These are phyloP conservation scores for Melanaphis sacchari DNA, from an alignment of 1,140 invertebrate species.

Conservation along the genomic window DNA sequence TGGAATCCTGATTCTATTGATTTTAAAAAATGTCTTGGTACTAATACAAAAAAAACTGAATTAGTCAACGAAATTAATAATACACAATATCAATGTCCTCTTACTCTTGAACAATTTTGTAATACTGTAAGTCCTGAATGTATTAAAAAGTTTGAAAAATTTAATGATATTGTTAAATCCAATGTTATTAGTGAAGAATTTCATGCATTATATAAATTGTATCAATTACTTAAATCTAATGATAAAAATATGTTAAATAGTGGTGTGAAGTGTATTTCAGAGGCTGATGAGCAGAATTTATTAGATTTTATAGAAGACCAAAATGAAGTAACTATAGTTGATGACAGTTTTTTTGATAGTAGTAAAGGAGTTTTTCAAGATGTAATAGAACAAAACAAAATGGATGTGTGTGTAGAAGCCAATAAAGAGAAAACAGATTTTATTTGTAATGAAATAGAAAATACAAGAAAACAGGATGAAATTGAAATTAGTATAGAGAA, in stretches of 20 bases:
- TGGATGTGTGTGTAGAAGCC: not conserved
- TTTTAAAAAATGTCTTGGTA: slow-evolving; percentile 21
- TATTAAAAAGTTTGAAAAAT: not conserved
- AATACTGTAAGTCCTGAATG: not conserved
- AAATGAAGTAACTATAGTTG: slow-evolving; percentile 12
- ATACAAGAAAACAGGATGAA: not conserved
- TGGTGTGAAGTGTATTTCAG: not conserved
- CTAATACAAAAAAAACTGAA: not conserved
- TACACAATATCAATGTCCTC: slow-evolving; percentile 62
- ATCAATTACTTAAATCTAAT: not conserved
- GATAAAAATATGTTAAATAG: not conserved
- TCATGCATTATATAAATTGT: slow-evolving; percentile 10
- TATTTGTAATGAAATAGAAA: not conserved
- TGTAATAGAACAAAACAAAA: not conserved
- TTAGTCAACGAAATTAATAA: not conserved
- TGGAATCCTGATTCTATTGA: slow-evolving; percentile 40
- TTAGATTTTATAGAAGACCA: slow-evolving; percentile 59
- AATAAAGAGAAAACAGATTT: not conserved
- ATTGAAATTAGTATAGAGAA: not conserved
- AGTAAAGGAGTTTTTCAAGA: not conserved
- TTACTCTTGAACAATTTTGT: slow-evolving; percentile 15
- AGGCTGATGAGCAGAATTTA: slow-evolving; percentile 57
- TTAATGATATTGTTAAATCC: not conserved
- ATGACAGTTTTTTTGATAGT: slow-evolving; percentile 22
- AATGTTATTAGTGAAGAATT: not conserved